A percentile compares a stretch with the other conserved stretches of the same genome.
Conservation (phyloP, 1,140 invertebrate genomes). For the Drosophila arawakana region DNA sequence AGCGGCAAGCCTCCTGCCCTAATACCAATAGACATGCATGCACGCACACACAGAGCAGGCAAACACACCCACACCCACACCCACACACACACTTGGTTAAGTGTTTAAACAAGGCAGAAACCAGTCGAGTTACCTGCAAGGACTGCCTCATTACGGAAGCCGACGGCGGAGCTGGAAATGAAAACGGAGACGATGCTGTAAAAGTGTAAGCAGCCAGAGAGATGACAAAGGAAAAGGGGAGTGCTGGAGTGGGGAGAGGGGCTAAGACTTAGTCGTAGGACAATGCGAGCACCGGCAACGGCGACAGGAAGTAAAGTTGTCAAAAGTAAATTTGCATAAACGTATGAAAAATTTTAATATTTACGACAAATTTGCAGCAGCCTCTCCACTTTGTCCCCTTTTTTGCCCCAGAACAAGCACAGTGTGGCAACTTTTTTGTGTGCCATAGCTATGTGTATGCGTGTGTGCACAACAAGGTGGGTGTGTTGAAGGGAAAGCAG, state of each 20-base stretch:
- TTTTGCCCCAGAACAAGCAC: background rate
- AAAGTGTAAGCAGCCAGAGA: background rate
- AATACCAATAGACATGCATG: background rate
- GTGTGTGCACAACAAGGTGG: background rate
- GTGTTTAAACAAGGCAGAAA: slow-evolving; percentile 49
- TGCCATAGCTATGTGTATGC: background rate
- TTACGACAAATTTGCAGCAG: slow-evolving; percentile 77
- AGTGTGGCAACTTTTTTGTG: slow-evolving; percentile 26
- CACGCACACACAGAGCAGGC: slow-evolving; percentile 2
- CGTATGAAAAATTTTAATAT: slow-evolving; percentile 82
- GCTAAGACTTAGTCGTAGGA: slow-evolving; percentile 11
- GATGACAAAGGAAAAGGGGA: background rate
- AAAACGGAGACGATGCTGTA: slow-evolving; percentile 11
- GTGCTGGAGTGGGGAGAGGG: background rate
- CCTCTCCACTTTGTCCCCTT: slow-evolving; percentile 1
- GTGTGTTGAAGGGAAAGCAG: slow-evolving; percentile 1
- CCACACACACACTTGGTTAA: slow-evolving; percentile 25
- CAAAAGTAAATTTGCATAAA: slow-evolving; percentile 80
- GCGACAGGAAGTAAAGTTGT: slow-evolving; percentile 74
- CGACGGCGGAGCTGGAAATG: slow-evolving; percentile 5
- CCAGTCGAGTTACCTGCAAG: slow-evolving; percentile 17
- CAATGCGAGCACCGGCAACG: slow-evolving; percentile 29
- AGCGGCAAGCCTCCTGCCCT: slow-evolving; percentile 10
- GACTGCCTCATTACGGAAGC: slow-evolving; percentile 57
- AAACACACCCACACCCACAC: background rate